Percentiles rank a stretch among this genome's conserved stretches.
Evolutionary conservation across 2,797 vertebrate genomes (phyloP).

Genomic region (Coendou prehensilis): DNA sequence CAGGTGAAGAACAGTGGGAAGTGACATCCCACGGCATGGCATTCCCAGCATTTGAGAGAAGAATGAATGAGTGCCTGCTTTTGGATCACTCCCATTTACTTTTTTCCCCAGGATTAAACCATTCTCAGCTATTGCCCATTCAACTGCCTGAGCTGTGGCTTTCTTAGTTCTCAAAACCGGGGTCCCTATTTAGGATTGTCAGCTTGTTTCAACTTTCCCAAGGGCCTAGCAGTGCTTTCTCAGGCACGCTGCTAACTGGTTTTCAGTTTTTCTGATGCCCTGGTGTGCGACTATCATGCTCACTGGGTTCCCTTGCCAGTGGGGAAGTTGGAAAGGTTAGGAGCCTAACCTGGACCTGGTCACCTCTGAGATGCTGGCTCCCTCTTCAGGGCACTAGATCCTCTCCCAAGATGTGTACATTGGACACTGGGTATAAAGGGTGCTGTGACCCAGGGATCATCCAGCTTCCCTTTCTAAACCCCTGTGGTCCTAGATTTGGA

Average conservation of each 20-base stretch:
- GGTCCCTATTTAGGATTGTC: background rate
- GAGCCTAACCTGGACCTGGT: background rate
- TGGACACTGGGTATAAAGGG: background rate
- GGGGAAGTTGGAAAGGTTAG: background rate
- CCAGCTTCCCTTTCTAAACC: background rate
- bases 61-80: background rate
- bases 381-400: background rate
- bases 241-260: background rate
- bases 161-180: background rate
- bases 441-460: background rate
- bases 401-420: background rate
- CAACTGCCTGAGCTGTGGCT: background rate
- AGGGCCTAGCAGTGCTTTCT: background rate
- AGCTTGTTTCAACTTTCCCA: background rate
- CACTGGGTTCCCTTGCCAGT: background rate
- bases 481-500: background rate
- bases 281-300: background rate
- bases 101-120: background rate
- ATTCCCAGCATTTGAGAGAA: background rate
- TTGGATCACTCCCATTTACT: background rate
- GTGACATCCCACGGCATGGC: background rate
- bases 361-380: background rate
- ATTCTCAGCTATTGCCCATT: background rate
- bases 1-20: background rate
- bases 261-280: background rate